Evolutionary conservation across 2,797 vertebrate species (phyloP), one percentile per base, ranked within the genome.

Genomic region (Sebastes matsubarae): DNA sequence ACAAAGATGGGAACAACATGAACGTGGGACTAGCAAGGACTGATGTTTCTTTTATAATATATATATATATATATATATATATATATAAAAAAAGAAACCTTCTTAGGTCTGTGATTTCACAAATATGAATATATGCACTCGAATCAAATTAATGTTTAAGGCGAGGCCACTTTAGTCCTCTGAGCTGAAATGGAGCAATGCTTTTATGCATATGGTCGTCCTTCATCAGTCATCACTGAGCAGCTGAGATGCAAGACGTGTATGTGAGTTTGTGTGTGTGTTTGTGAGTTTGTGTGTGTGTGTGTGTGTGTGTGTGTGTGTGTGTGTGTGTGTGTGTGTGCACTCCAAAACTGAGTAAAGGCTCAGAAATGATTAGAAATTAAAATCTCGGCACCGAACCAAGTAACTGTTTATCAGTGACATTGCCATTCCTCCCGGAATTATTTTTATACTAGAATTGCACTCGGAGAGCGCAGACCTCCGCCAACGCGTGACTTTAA

Each of bases 151-250:
- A 4, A 58, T 54, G 13, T 42, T 42, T 42, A 42, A 42, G 38
- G 38, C 13, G 24, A 58, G 16, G 25, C 42, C 42, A 46, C 20
- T 42, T 42, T 18, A 14, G 11, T 36, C 61, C 7, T 3, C 30
- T 36, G 42, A 46, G 42, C 42, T 46, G 42, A 46, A 79, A 75
- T 8, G 22, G 54, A 78, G 66, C 34, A 30, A 32, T 50, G 52
- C 72, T 68, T 82, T 80, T 60, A 38, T 54, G 59, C 30, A 71
- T 68, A 58, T 5, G 5, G 73, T 46, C 1, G 42, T 46, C 42
- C 42, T 16, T 54, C 57, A 55, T 60, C 42, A n/a, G 76, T 64
- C 54, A 85, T 81, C 55, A 64, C 59, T 52, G 30, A 36, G 67
- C 36, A 24, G 25, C n/a, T 55, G 27, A 68, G 55, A 50, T 3